Percentiles rank a stretch among this genome's conserved stretches.
Conservation (phyloP, 2,113 vertebrate species). For the Grantiella picta region DNA sequence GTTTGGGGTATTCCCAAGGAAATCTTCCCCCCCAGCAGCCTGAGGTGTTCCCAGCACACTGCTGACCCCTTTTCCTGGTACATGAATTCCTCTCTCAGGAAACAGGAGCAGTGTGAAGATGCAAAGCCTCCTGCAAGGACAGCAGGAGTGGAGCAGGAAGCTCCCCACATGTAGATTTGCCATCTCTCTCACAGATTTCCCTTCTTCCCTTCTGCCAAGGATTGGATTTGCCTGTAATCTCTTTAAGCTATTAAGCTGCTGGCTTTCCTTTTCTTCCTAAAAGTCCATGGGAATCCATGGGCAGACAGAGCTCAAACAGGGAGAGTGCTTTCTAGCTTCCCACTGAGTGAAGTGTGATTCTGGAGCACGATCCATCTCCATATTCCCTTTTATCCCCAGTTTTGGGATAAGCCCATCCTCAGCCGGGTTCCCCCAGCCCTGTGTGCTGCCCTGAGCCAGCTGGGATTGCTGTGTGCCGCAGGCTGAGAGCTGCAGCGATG, state of each 20-base stretch:
- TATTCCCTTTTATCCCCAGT: accelerated
- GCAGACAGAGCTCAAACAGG: not conserved
- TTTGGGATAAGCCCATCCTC: not conserved
- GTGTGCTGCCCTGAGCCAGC: not conserved
- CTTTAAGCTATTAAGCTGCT: not conserved
- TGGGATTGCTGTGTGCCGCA: accelerated
- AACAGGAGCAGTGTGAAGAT: not conserved
- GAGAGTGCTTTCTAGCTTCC: not conserved
- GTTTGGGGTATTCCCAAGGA: not conserved
- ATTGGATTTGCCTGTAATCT: not conserved
- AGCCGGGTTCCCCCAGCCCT: not conserved
- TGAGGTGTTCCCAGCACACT: accelerated
- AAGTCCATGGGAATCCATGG: not conserved
- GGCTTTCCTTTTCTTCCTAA: not conserved
- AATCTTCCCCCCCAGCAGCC: not conserved
- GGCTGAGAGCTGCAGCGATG: accelerated
- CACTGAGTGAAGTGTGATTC: accelerated
- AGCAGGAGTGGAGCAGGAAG: not conserved
- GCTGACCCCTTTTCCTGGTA: not conserved
- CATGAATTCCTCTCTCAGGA: not conserved
- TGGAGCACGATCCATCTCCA: accelerated
- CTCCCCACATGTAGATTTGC: not conserved
- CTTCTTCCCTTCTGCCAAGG: not conserved
- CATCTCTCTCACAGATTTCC: not conserved
- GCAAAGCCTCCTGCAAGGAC: not conserved